Evolutionary conservation across 2,113 vertebrate genomes (phyloP).

Genomic region (Hypomesus transpacificus): DNA sequence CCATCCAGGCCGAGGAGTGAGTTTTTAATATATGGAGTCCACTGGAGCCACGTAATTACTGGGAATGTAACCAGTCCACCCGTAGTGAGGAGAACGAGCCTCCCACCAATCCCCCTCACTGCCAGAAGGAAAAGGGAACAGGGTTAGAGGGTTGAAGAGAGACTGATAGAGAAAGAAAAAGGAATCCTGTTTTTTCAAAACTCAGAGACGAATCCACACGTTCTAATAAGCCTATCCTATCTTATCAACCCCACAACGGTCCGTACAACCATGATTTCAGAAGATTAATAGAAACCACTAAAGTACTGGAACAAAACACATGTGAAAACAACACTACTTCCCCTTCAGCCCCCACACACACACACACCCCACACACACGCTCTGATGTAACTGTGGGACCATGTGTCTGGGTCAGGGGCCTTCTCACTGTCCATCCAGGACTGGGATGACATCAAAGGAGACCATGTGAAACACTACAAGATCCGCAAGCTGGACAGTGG

Average conservation of each 20-base stretch:
- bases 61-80: constrained; percentile 97
- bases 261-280: too few relatives aligned
- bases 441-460: constrained; percentile 98
- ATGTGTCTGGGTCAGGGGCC: constrained; percentile 77
- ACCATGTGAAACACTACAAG: constrained; percentile 99
- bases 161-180: constrained; percentile 39
- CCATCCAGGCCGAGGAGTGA: constrained; percentile 98
- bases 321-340: background rate
- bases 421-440: constrained; percentile 98
- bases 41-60: constrained; percentile 99
- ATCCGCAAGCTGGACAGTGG: constrained; percentile 97
- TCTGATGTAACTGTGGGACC: background rate
- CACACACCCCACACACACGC: too few relatives aligned
- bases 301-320: too few relatives aligned
- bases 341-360: too few relatives aligned
- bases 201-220: too few relatives aligned
- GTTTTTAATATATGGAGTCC: constrained; percentile 89
- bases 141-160: constrained; percentile 38
- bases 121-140: constrained; percentile 47
- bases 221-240: too few relatives aligned
- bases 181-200: too few relatives aligned
- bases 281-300: background rate
- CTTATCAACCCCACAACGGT: too few relatives aligned
- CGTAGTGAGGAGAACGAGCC: constrained; percentile 92
- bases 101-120: constrained; percentile 99